Base-by-base conservation (phyloP, 2,797 vertebrate genomes). In the Spatula clypeata region DNA sequence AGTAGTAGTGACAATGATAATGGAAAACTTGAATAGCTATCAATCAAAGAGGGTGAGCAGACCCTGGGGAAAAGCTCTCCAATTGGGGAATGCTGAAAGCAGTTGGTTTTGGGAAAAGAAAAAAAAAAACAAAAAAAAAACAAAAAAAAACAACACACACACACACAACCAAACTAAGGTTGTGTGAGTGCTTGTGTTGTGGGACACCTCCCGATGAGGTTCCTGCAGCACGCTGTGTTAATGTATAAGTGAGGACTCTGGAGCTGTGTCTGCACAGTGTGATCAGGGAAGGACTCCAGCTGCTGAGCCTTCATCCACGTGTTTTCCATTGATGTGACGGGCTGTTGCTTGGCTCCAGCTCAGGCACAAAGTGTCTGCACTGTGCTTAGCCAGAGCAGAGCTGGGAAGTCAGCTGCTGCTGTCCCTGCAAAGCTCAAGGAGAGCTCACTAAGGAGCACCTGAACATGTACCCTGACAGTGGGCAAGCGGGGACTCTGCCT, bases 131-230 rank as follows among this genome's bases (percentile, higher is more conserved):
- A 47, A 47, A 20, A 20, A 45, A 45, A 45, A 44, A 10, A 44
- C 42, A 14, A 44, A 44, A 19, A 18, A 9, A 36, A 36, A 38
- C 10, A 16, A 15, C 6, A 16, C 16, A 42, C 16, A 17, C 42
- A 19, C 42, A 44, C 42, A 44, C 18, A 38, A 27, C 27, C 47
- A 5, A 0, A 0, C 1, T 34, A 49, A 74, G 16, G 4, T 83
- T 13, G 3, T 57, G 18, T 13, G 19, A 83, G 40, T 0, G 0
- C 21, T 79, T 66, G 16, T 0, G 0, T 21, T 84, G 29, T 58
- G 4, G 2, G 8, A 70, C 17, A 29, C 20, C 38, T 79, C 23
- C 38, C 53, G 18, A 18, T 0, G 1, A 92, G 31, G 5, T 45
- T 85, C 11, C 54, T 71, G 27, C 34, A 79, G 21, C 19, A 42